Evolutionary conservation across 2,888 invertebrate species (phyloP).

Genomic region (Plagodis pulveraria): DNA sequence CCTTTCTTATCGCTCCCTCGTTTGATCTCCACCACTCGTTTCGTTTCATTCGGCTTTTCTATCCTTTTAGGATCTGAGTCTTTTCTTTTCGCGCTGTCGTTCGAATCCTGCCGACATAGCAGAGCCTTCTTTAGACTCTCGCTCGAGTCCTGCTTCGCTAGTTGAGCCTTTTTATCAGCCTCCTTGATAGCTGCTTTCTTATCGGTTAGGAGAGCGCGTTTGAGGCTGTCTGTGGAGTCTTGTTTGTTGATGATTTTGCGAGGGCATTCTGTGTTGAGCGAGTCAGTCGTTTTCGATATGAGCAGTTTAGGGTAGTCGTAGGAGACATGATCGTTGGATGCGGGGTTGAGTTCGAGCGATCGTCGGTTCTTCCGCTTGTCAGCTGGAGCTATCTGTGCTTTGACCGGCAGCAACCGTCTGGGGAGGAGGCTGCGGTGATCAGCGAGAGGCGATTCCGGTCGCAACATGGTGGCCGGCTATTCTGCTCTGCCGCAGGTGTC

Average conservation of each 20-base stretch:
- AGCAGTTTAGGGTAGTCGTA: slow-evolving; percentile 79
- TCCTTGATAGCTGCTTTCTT: slow-evolving; percentile 66
- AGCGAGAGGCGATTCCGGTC: slow-evolving; percentile 83
- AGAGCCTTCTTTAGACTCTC: slow-evolving; percentile 76
- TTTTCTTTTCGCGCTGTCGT: slow-evolving; percentile 72
- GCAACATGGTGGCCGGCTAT: slow-evolving; percentile 77
- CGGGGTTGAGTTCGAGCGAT: slow-evolving; percentile 79
- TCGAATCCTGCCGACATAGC: slow-evolving; percentile 73
- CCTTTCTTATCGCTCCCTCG: slow-evolving; percentile 76
- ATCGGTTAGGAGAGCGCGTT: slow-evolving; percentile 71
- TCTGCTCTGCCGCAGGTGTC: slow-evolving; percentile 62
- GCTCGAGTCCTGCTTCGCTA: slow-evolving; percentile 72
- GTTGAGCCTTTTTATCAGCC: slow-evolving; percentile 62
- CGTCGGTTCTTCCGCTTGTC: slow-evolving; percentile 78
- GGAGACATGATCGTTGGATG: slow-evolving; percentile 64
- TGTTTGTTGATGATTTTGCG: slow-evolving; percentile 75
- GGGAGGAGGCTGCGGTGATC: slow-evolving; percentile 81
- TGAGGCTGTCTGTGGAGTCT: slow-evolving; percentile 77
- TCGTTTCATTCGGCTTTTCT: slow-evolving; percentile 56
- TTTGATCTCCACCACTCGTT: slow-evolving; percentile 63
- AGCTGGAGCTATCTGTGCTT: slow-evolving; percentile 76
- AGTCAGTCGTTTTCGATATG: slow-evolving; percentile 80
- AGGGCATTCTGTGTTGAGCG: slow-evolving; percentile 77
- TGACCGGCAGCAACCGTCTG: slow-evolving; percentile 75
- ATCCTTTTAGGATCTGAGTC: slow-evolving; percentile 67